Evolutionary conservation across 2,113 vertebrate genomes (phyloP).

Genomic region (Trachemys scripta): DNA sequence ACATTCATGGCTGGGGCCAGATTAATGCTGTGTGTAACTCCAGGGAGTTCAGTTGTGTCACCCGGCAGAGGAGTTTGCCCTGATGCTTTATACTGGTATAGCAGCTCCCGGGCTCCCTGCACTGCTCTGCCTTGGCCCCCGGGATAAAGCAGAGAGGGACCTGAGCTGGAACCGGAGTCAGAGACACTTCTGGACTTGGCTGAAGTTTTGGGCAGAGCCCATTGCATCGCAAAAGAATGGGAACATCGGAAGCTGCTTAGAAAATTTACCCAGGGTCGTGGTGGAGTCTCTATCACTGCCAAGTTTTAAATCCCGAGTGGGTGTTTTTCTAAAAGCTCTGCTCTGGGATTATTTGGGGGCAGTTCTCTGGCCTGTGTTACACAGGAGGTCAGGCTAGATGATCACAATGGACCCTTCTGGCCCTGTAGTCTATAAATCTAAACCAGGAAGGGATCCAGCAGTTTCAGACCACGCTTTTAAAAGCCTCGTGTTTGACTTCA

Average conservation of each 20-base stretch:
- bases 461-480: background rate
- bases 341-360: background rate
- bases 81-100: too few species aligned
- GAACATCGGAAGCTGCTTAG: background rate
- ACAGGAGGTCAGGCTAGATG: too few species aligned
- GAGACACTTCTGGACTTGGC: background rate
- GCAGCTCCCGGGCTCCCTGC: background rate
- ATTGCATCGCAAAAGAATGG: background rate
- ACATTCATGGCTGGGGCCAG: background rate
- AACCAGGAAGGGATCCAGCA: background rate
- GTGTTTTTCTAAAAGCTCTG: background rate
- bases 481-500: background rate
- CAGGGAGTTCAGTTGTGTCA: background rate
- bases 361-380: background rate
- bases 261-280: background rate
- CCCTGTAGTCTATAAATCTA: background rate
- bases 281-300: too few species aligned
- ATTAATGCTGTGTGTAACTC: background rate
- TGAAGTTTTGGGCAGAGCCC: background rate
- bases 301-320: background rate
- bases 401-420: too few species aligned
- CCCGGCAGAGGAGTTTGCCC: background rate
- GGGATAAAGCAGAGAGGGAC: background rate
- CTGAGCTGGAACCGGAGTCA: background rate
- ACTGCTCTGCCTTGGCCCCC: background rate